Conservation (phyloP, 92 coral and sea anemone genomes). For the Parazoanthus atlanticus region DNA sequence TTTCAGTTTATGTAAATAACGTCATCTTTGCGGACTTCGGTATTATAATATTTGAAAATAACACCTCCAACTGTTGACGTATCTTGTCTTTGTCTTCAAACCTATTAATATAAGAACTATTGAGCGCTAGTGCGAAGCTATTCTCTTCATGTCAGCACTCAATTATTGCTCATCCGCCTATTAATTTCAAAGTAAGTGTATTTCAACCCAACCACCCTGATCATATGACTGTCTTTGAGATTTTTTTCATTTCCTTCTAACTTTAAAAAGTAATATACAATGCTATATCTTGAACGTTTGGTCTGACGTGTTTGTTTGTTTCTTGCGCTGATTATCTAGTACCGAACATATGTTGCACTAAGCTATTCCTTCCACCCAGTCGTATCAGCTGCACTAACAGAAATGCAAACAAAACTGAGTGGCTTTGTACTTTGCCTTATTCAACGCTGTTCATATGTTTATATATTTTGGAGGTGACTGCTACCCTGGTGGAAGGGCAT, state of each 20-base stretch:
- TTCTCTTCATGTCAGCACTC: neutral
- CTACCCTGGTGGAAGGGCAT: no score
- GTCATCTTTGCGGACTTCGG: slow-evolving; percentile 7
- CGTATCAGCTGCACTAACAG: neutral
- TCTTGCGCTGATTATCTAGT: neutral
- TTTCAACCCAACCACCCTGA: neutral
- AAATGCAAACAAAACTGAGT: neutral
- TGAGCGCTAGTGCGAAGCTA: neutral
- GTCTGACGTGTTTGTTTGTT: neutral
- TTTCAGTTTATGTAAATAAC: slow-evolving; percentile 42
- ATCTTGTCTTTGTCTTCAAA: slow-evolving; percentile 12
- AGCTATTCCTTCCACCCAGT: neutral
- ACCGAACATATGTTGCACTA: neutral
- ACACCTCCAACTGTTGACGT: slow-evolving; percentile 2
- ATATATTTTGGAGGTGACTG: no score
- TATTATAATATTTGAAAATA: neutral
- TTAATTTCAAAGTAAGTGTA: neutral
- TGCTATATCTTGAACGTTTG: neutral
- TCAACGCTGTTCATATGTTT: no score
- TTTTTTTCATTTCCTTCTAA: neutral
- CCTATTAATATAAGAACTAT: slow-evolving; percentile 14
- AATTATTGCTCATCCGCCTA: slow-evolving; percentile 5
- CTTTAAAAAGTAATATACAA: neutral
- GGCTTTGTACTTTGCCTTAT: neutral
- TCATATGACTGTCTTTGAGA: neutral